Conservation (phyloP, 2,797 vertebrate species). For the Pseudochirops corinnae region DNA sequence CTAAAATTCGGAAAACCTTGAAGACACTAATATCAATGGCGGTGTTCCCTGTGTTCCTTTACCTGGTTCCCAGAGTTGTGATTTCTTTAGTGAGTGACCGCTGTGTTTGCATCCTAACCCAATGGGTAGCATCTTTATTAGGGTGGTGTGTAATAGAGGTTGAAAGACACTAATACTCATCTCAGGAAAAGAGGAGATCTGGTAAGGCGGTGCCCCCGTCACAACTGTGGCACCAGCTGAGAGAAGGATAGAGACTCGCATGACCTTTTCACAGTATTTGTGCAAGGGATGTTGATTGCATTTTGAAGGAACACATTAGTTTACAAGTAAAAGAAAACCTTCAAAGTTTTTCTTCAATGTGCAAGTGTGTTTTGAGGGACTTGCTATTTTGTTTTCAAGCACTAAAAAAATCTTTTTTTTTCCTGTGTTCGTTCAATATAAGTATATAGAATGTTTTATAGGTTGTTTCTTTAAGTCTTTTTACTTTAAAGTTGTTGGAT, state of each 20-base stretch:
- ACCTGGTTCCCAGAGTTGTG: not conserved
- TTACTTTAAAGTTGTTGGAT: conserved; percentile 48
- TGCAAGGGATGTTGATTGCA: conserved; percentile 41
- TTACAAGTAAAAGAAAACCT: conserved; percentile 36
- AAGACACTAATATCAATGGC: conserved; percentile 14
- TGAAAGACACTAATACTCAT: conserved; percentile 12
- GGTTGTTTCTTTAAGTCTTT: not conserved
- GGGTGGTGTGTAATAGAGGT: conserved; percentile 32
- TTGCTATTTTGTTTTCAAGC: conserved; percentile 31
- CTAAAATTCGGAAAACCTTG: conserved; percentile 6
- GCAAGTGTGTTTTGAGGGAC: not conserved
- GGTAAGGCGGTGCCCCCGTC: not conserved
- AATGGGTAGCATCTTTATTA: not conserved
- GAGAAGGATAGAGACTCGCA: conserved; percentile 31
- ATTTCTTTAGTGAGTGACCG: not conserved
- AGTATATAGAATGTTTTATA: conserved; percentile 38
- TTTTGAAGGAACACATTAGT: conserved; percentile 53
- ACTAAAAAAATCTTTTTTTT: not conserved
- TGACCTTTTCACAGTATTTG: conserved; percentile 44
- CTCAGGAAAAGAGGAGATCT: not conserved
- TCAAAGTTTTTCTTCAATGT: not conserved
- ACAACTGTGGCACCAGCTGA: conserved; percentile 32
- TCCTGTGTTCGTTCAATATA: not conserved
- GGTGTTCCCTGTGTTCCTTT: not conserved
- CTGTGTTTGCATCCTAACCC: not conserved